These are phyloP conservation scores for Pristionchus pacificus DNA, from an alignment of 1,140 invertebrate genomes.

Conservation along the genomic window DNA sequence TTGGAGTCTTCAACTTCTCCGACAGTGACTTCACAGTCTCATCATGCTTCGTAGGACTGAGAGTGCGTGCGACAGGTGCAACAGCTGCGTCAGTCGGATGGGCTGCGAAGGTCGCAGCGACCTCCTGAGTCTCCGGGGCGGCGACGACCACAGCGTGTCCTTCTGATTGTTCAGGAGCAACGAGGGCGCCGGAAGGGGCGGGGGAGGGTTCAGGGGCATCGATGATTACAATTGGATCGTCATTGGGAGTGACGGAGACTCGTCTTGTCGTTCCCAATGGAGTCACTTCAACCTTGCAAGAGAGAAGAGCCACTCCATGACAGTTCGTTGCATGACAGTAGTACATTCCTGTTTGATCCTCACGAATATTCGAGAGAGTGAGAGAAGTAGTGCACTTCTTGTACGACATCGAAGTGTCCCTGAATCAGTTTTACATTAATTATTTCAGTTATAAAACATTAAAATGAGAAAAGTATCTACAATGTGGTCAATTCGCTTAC, in stretches of 20 bases:
- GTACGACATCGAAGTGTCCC: constrained; percentile 25
- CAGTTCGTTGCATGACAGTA: constrained; percentile 37
- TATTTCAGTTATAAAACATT: constrained; percentile 3
- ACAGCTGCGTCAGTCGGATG: neutral
- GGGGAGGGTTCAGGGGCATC: too few species aligned
- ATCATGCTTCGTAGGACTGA: too few species aligned
- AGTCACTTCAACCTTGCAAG: constrained; percentile 26
- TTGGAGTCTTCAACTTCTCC: too few species aligned
- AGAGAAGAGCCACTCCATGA: constrained; percentile 39
- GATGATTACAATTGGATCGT: too few species aligned
- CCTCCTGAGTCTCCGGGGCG: neutral
- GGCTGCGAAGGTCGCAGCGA: neutral
- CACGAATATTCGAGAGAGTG: constrained; percentile 33
- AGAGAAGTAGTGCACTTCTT: constrained; percentile 25
- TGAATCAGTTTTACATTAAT: constrained; percentile 11
- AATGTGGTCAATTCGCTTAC: too few species aligned
- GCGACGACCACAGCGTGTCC: neutral
- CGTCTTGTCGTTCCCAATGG: too few species aligned
- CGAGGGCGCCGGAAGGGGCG: too few species aligned
- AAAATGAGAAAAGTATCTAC: too few species aligned
- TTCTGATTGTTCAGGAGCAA: too few species aligned
- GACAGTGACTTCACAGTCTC: too few species aligned
- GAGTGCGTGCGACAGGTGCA: too few species aligned
- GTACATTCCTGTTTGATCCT: constrained; percentile 33
- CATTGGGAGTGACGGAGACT: too few species aligned